These are phyloP conservation scores for Nasonia oneida DNA, from an alignment of 2,888 invertebrate species.

Conservation along the genomic window DNA sequence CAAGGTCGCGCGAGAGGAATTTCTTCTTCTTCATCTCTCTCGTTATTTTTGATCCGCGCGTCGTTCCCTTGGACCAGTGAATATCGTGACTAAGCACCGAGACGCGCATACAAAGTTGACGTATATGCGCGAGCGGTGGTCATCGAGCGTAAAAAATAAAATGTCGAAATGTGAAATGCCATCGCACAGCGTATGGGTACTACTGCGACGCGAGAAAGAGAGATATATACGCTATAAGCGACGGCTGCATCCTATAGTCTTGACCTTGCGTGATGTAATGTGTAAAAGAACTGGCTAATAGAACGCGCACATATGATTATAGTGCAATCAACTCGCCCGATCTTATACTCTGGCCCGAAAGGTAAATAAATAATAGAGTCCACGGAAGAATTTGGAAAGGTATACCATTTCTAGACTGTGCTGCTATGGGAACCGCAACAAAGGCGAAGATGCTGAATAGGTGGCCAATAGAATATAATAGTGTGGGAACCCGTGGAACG, in stretches of 20 bases:
- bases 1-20: background rate
- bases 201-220: background rate
- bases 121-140: background rate
- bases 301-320: constrained; percentile 11
- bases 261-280: constrained; percentile 51
- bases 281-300: background rate
- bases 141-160: constrained; percentile 20
- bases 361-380: constrained; percentile 27
- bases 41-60: background rate
- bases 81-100: background rate
- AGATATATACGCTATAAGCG: too few relatives aligned
- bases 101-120: background rate
- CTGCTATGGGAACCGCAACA: background rate
- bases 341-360: background rate
- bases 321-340: constrained; percentile 33
- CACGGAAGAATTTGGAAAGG: constrained; percentile 19
- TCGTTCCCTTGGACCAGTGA: background rate
- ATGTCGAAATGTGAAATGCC: constrained; percentile 34
- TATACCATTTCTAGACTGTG: background rate
- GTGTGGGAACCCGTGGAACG: background rate
- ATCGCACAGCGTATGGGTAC: too few relatives aligned
- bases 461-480: background rate
- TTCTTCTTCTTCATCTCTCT: background rate
- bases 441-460: background rate
- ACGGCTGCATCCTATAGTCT: constrained; percentile 13